Conservation (phyloP, 2,797 vertebrate species). For the Numenius phaeopus region DNA sequence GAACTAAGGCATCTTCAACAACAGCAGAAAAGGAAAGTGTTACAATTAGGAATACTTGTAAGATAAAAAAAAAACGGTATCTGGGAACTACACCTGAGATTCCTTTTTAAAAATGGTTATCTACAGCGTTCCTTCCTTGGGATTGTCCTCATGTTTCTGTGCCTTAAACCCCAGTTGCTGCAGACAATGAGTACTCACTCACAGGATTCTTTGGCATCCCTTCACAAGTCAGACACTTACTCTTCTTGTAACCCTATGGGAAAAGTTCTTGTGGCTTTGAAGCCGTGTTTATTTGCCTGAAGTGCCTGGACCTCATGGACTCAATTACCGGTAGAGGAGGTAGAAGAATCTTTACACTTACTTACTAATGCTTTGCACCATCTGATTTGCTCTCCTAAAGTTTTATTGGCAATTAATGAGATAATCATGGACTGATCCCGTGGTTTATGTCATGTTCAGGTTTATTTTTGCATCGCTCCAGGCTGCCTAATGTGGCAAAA, state of each 20-base stretch:
- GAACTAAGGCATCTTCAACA: neutral
- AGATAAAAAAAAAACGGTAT: neutral
- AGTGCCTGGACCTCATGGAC: neutral
- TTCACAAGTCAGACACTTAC: neutral
- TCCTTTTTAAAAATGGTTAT: neutral
- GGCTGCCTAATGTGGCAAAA: neutral
- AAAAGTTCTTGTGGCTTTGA: neutral
- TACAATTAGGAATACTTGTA: neutral
- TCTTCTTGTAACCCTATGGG: neutral
- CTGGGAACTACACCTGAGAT: neutral
- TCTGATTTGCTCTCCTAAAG: neutral
- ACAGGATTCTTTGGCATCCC: neutral
- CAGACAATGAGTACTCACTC: neutral
- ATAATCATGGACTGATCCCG: neutral
- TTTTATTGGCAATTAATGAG: neutral
- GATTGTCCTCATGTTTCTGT: neutral
- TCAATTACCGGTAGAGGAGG: fast-evolving
- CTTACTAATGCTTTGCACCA: neutral
- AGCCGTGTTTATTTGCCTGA: neutral
- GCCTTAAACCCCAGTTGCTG: neutral
- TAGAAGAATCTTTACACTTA: neutral
- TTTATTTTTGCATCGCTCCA: neutral
- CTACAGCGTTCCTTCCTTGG: neutral
- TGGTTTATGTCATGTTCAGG: neutral
- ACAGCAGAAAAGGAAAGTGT: neutral